These are phyloP conservation scores for Seriola dumerili DNA, from an alignment of 2,113 vertebrate genomes.

Conservation along the genomic window DNA sequence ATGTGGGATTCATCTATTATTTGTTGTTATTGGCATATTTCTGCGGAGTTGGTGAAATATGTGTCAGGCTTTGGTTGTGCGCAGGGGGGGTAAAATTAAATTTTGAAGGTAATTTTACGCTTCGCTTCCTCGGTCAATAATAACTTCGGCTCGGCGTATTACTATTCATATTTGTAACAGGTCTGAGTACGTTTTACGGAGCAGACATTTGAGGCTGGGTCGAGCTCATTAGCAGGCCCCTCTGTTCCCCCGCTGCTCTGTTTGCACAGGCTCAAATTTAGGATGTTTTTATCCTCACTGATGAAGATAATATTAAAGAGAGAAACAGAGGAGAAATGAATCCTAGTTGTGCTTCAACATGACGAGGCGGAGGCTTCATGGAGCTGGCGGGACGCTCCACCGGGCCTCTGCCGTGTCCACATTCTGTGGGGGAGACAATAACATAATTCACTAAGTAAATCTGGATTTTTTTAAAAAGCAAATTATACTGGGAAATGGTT, in stretches of 20 bases:
- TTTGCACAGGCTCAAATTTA: background rate
- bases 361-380: constrained; percentile 17
- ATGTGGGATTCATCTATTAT: background rate
- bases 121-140: background rate
- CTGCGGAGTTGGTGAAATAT: rapidly evolving
- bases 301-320: background rate
- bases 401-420: constrained; percentile 31
- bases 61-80: background rate
- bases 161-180: constrained; percentile 1
- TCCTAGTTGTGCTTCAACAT: background rate
- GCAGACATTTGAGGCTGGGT: background rate
- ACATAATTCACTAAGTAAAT: background rate
- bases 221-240: background rate
- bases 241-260: background rate
- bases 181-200: background rate
- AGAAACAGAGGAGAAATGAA: background rate
- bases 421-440: background rate
- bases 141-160: background rate
- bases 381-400: constrained; percentile 32
- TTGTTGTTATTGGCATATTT: background rate
- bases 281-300: background rate
- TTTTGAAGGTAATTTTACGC: constrained; percentile 12
- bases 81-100: background rate
- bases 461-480: background rate
- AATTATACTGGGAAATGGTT: background rate